Conservation (phyloP, 2,888 invertebrate species). For the Physocephala rufipes region DNA sequence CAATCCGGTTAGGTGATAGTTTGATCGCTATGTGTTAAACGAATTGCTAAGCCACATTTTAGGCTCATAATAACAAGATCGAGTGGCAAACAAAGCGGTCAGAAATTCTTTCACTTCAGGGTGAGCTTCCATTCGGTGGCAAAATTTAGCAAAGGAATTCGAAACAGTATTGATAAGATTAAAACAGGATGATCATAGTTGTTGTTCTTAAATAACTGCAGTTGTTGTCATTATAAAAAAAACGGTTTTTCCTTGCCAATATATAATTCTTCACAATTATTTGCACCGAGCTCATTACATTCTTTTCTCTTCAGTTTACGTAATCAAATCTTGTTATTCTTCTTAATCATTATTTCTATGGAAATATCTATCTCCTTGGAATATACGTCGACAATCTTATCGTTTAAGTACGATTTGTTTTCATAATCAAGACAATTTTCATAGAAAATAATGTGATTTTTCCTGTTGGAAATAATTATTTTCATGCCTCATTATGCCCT, state of each 20-base stretch:
- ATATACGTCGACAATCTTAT: conserved; percentile 3
- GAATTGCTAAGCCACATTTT: not conserved
- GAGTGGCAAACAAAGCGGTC: no score
- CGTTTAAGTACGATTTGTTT: conserved; percentile 6
- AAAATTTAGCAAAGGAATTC: not conserved
- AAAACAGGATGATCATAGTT: conserved; percentile 35
- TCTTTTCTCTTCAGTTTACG: not conserved
- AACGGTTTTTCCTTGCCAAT: conserved; percentile 17
- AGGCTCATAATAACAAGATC: not conserved
- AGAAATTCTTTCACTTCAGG: not conserved
- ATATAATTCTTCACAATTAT: no score
- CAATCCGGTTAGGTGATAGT: not conserved
- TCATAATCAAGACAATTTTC: not conserved
- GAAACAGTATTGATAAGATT: not conserved
- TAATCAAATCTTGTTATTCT: not conserved
- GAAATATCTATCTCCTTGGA: not conserved
- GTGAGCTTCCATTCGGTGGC: conserved; percentile 14
- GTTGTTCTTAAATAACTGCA: conserved; percentile 34
- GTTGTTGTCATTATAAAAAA: conserved; percentile 28
- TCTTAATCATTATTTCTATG: not conserved
- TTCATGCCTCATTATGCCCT: no score
- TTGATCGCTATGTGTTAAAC: not conserved
- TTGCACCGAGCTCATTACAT: no score
- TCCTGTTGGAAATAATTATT: no score
- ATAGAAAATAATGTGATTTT: no score